Base-by-base conservation (phyloP, 2,888 invertebrate genomes). In the Tricholauxania praeusta region DNA sequence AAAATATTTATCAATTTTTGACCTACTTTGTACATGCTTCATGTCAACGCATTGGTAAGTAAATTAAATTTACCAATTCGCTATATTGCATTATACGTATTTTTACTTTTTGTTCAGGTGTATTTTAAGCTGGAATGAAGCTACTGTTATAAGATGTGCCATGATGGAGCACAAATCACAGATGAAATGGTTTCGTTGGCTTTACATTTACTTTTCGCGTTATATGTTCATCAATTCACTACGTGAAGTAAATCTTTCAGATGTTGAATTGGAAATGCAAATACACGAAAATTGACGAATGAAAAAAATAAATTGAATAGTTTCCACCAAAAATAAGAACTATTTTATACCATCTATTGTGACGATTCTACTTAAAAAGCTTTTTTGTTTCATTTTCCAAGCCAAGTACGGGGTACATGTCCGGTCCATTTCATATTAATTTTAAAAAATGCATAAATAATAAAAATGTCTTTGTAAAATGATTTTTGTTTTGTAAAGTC, bases 181-280 rank as follows among this genome's bases (percentile, higher is more conserved):
- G 87, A 92, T 96, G 89, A 92, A 96, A 53, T 99, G 99, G 99
- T 99, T 96, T 88, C 91, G 99, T 72, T 91, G 92, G 84, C 89
- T 99, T 5, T 99, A 97, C 84, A 92, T 98, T 80, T 84, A 91
- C 57, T 94, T 96, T 88, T 97, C 97, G 15, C 91, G 97, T 71
- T 98, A 98, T 85, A 93, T 96, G 89, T 89, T 95, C 78, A 93
- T 98, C 76, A 98, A 98, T 86, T 95, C 96, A 1, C 89, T 96
- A 72, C 91, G 93, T 78, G 91, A 93, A 85, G 91, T 95, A 81
- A 93, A 91, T 83, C 87, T 92, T 17, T 90, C 92, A 0, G 94
- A 94, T 83, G 90, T 94, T 74, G 94, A 94, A 83, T 87, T 95
- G 74, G 94, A 94, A 85, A 89, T 94, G 81, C 93, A 87, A 84